Evolutionary conservation across 1,140 invertebrate species (phyloP).

Genomic region (Plutomurus gul): DNA sequence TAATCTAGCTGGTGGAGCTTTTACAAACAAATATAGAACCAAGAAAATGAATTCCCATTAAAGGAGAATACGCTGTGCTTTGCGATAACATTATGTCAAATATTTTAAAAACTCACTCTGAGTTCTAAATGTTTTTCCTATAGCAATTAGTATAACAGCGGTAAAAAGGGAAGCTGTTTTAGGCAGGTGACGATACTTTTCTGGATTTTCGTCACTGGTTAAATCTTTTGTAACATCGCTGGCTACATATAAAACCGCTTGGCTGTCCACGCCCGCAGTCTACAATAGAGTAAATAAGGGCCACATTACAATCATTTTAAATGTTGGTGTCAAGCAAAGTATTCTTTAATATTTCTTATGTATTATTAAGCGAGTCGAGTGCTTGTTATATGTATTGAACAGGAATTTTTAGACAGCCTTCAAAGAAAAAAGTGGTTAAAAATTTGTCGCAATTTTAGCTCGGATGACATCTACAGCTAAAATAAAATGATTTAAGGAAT

Average conservation of each 20-base stretch:
- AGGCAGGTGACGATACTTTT: constrained; percentile 48
- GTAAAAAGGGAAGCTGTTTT: constrained; percentile 37
- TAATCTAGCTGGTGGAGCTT: constrained; percentile 36
- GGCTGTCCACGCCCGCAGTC: constrained; percentile 43
- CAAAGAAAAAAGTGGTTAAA: too few relatives aligned
- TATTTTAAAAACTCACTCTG: constrained; percentile 32
- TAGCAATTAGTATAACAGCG: constrained; percentile 45
- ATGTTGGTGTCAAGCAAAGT: too few relatives aligned
- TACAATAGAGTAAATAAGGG: background rate
- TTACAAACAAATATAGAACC: constrained; percentile 5
- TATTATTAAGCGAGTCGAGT: too few relatives aligned
- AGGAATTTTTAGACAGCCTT: too few relatives aligned
- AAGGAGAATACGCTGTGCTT: too few relatives aligned
- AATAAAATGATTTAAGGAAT: too few relatives aligned
- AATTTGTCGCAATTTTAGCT: too few relatives aligned
- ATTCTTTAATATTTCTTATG: too few relatives aligned
- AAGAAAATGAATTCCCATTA: constrained; percentile 6
- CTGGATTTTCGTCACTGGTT: constrained; percentile 36
- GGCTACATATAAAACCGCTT: constrained; percentile 42
- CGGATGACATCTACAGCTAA: too few relatives aligned
- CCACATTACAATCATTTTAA: background rate
- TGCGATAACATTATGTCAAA: background rate
- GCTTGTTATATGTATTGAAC: too few relatives aligned
- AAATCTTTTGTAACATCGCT: constrained; percentile 46
- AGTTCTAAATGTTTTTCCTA: constrained; percentile 38